Conservation (phyloP, 2,113 vertebrate species). For the Cairina moschata region DNA sequence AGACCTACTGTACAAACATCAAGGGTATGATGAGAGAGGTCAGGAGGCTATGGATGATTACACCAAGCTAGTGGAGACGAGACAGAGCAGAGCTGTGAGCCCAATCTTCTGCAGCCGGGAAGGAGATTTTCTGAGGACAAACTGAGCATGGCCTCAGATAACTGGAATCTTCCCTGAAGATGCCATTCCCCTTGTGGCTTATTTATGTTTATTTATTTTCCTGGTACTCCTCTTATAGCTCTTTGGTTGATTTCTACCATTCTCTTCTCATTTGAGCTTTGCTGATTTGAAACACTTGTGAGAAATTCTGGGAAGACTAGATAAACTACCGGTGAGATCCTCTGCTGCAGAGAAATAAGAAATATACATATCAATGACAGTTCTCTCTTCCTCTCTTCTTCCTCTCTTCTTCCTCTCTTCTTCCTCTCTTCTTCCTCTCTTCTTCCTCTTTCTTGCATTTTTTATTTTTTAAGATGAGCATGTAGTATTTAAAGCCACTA, state of each 20-base stretch:
- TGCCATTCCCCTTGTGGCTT: background rate
- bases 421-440: background rate
- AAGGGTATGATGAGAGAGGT: background rate
- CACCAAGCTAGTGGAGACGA: background rate
- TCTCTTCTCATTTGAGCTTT: background rate
- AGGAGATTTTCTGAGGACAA: background rate
- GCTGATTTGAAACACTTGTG: background rate
- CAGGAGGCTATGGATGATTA: background rate
- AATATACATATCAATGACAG: background rate
- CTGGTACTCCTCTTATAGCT: background rate
- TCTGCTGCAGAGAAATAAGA: background rate
- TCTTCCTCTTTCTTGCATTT: no score
- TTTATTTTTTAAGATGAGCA: background rate
- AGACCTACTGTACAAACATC: background rate
- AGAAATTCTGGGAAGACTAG: background rate
- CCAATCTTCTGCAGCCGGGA: background rate
- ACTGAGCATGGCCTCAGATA: background rate
- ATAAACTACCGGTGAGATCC: background rate
- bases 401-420: no score
- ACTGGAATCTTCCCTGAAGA: background rate
- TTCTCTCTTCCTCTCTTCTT: background rate
- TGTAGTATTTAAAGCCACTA: background rate
- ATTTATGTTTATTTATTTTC: background rate
- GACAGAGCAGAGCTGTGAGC: background rate
- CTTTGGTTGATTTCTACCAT: background rate